These are phyloP conservation scores for Scomberomorus guttatus DNA, from an alignment of 2,797 vertebrate genomes.

Conservation along the genomic window DNA sequence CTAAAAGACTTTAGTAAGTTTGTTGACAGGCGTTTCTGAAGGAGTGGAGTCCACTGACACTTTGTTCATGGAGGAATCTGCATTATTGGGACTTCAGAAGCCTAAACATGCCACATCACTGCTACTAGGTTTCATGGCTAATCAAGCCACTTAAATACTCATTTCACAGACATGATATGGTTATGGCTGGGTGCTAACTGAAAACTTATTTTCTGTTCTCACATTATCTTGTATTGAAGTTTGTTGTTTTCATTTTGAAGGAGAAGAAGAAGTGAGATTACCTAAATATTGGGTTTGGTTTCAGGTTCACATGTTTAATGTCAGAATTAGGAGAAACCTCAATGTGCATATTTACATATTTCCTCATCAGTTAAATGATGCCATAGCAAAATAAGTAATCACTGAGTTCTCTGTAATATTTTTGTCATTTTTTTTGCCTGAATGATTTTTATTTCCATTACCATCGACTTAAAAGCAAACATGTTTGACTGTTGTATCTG, in stretches of 20 bases:
- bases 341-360: neutral
- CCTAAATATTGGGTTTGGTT: neutral
- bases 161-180: neutral
- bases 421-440: neutral
- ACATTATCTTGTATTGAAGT: too few relatives aligned
- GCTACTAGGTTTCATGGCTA: neutral
- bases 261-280: too few relatives aligned
- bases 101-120: neutral
- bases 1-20: neutral
- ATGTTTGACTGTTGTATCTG: neutral
- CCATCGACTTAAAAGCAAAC: neutral
- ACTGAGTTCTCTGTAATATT: neutral
- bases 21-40: too few relatives aligned
- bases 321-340: neutral
- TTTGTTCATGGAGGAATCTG: neutral
- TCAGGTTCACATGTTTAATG: neutral
- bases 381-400: neutral
- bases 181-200: neutral
- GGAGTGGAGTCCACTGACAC: neutral
- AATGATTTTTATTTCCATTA: neutral
- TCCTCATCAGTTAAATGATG: neutral
- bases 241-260: too few relatives aligned
- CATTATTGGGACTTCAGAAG: neutral
- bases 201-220: too few relatives aligned
- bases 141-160: neutral